phyloP scores from a whole-genome alignment of 2,888 invertebrate species.

The Drosophila picticornis region DNA sequence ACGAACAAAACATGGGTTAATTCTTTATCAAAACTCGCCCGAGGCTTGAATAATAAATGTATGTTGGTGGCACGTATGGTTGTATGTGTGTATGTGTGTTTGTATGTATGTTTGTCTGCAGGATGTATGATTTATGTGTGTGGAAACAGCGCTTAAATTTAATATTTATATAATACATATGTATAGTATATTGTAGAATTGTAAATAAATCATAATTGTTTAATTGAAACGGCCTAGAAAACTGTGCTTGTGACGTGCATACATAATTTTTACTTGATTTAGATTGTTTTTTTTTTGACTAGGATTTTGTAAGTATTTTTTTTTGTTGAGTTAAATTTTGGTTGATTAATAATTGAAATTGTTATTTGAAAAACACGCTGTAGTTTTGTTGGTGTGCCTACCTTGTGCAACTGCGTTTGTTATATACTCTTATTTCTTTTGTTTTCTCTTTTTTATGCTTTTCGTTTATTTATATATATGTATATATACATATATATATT shows the following conservation, averaged over 20 bases:
- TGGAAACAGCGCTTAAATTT: constrained; percentile 50
- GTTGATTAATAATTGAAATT: constrained; percentile 76
- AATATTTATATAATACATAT: constrained; percentile 67
- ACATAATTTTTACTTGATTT: constrained; percentile 56
- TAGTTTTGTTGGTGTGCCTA: constrained; percentile 83
- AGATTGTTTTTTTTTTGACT: constrained; percentile 37
- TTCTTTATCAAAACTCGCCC: constrained; percentile 61
- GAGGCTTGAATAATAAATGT: constrained; percentile 41
- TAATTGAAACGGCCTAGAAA: constrained; percentile 76
- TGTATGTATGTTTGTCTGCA: constrained; percentile 11
- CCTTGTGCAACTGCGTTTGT: constrained; percentile 84
- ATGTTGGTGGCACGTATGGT: not conserved
- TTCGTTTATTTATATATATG: constrained; percentile 58
- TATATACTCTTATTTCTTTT: constrained; percentile 75
- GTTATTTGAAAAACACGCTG: constrained; percentile 71
- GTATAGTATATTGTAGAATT: constrained; percentile 41
- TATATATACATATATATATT: constrained; percentile 67
- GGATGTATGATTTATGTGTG: constrained; percentile 21
- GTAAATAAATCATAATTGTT: constrained; percentile 72
- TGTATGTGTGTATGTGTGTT: constrained; percentile 5
- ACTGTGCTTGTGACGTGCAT: constrained; percentile 79
- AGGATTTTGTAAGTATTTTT: constrained; percentile 29
- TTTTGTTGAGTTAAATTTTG: constrained; percentile 23
- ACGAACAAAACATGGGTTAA: constrained; percentile 9
- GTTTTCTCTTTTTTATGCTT: constrained; percentile 46